phyloP scores from a whole-genome alignment of 2,888 invertebrate genomes.

The Cheilosia urbana region DNA sequence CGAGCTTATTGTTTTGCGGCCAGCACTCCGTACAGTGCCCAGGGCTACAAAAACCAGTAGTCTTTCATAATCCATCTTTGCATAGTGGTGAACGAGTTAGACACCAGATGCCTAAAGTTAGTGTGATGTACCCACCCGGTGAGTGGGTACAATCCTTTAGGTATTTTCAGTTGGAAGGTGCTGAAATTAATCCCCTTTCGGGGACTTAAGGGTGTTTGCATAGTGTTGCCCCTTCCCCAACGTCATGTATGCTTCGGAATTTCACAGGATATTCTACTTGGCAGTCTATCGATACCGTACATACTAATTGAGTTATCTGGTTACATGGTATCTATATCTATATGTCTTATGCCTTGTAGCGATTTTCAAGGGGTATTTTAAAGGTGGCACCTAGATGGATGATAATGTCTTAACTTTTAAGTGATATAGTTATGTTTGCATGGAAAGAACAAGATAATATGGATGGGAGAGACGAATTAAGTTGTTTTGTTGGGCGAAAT shows the following conservation, averaged over 20 bases:
- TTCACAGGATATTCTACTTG: conserved; percentile 32
- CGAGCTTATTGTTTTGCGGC: conserved; percentile 41
- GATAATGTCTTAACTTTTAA: conserved; percentile 27
- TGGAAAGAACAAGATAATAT: conserved; percentile 12
- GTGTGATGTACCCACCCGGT: not conserved
- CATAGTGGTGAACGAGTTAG: conserved; percentile 4
- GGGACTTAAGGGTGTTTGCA: conserved; percentile 17
- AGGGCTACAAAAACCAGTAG: not conserved
- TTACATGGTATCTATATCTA: not conserved
- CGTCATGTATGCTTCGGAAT: not conserved
- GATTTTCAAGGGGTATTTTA: not conserved
- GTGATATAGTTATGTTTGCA: conserved; percentile 16
- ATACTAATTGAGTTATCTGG: conserved; percentile 49
- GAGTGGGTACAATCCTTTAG: conserved; percentile 26
- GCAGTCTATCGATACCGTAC: conserved; percentile 26
- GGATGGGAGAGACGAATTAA: conserved; percentile 12
- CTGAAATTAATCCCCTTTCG: conserved; percentile 48
- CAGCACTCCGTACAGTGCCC: not conserved
- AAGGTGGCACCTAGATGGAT: conserved; percentile 29
- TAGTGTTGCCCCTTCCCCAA: not conserved
- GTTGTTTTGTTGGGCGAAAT: not conserved
- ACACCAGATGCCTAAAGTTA: not conserved
- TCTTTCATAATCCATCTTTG: conserved; percentile 47
- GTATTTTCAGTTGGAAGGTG: conserved; percentile 60
- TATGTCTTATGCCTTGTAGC: not conserved